These are phyloP conservation scores for Nymphalis io DNA, from an alignment of 1,140 invertebrate genomes.

Conservation along the genomic window DNA sequence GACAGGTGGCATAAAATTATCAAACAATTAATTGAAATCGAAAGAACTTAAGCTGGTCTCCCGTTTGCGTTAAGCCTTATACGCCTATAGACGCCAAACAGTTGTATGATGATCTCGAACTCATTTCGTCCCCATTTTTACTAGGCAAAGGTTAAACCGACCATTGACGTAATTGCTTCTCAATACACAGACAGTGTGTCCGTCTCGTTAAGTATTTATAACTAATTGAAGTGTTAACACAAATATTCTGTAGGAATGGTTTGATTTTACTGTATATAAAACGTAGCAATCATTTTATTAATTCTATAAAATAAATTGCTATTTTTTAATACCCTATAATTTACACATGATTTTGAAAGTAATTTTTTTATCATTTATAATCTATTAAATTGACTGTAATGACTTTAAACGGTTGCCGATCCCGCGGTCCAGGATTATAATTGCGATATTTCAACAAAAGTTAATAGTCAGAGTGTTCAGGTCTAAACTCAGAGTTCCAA, in stretches of 20 bases:
- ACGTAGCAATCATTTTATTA: background rate
- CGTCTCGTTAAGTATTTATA: slow-evolving; percentile 1
- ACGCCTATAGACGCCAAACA: slow-evolving; percentile 25
- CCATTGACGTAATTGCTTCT: slow-evolving; percentile 14
- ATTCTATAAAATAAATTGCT: no score
- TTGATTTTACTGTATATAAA: background rate
- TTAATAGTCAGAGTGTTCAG: no score
- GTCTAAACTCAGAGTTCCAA: no score
- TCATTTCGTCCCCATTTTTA: slow-evolving; percentile 45
- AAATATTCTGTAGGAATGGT: background rate
- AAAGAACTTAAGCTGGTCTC: background rate
- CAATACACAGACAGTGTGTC: slow-evolving; percentile 17
- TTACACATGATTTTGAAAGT: no score
- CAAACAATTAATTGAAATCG: background rate
- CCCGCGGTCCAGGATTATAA: no score
- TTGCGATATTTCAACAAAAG: no score
- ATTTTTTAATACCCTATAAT: no score
- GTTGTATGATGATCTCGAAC: slow-evolving; percentile 26
- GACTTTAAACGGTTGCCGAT: no score
- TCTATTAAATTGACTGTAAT: no score
- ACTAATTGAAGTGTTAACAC: background rate
- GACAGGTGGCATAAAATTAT: no score
- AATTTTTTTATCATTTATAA: no score
- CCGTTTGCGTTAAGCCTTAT: background rate
- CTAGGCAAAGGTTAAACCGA: slow-evolving; percentile 42